Percentiles rank a stretch among this genome's conserved stretches.
Conservation (phyloP, 2,797 vertebrate species). For the Tenualosa thibaudeaui region DNA sequence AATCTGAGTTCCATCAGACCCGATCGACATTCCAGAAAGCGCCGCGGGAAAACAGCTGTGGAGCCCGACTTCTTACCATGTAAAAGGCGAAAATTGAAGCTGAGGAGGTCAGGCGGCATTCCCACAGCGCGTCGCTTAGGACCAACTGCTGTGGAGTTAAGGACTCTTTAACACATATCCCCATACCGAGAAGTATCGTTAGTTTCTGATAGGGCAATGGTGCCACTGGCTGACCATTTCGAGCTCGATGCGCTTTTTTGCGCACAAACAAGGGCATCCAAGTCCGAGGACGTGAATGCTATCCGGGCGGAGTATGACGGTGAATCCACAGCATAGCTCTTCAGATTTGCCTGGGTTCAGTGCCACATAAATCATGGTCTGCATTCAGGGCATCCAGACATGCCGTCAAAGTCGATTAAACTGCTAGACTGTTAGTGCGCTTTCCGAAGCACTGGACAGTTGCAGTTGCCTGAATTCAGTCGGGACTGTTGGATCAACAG, state of each 20-base stretch:
- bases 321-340: background rate
- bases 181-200: constrained; percentile 45
- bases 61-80: constrained; percentile 77
- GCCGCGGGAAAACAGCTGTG: constrained; percentile 58
- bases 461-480: background rate
- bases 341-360: background rate
- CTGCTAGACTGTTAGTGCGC: background rate
- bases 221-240: background rate
- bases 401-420: background rate
- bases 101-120: constrained; percentile 32
- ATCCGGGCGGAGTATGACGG: background rate
- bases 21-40: constrained; percentile 60
- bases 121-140: background rate
- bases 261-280: background rate
- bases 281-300: background rate
- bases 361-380: background rate
- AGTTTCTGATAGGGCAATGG: constrained; percentile 48
- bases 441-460: background rate
- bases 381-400: background rate
- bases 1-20: constrained; percentile 30
- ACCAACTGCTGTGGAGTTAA: constrained; percentile 34
- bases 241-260: constrained; percentile 1
- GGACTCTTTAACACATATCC: constrained; percentile 33
- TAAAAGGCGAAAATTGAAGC: constrained; percentile 74
- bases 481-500: background rate